Evolutionary conservation across 1,140 invertebrate species (phyloP), one percentile per base, ranked within the genome.

Genomic region (Drosophila eugracilis): DNA sequence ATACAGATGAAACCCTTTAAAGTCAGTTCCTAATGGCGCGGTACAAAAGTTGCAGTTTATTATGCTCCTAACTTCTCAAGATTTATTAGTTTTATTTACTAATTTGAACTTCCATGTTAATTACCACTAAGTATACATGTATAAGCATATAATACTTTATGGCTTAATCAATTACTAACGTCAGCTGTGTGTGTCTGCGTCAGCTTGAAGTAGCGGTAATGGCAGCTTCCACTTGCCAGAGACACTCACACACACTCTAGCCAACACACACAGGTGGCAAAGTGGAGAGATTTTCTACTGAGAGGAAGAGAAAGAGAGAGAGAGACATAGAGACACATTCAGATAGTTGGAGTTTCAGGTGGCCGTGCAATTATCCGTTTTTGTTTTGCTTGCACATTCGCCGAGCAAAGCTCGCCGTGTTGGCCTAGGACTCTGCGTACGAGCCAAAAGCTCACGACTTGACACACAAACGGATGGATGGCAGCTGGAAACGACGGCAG

Each of bases 331-430:
- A 42, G 45, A 39, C n/a, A 37, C 41, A 19, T 10, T 28, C n/a
- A 34, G 42, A 72, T 32, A 65, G 58, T 58, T 42, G 36, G 44
- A 52, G 63, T 72, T 72, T 57, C 59, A 75, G 66, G 80, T 75
- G 73, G 62, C 63, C 53, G n/a, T 88, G 83, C 83, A 83, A 88
- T 86, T 86, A 88, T 86, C 58, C 30, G 83, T 88, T 86, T 72
- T 86, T 86, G 83, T 86, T 86, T 86, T 86, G 83, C 55, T 83
- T 75, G 26, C 78, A 32, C 45, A 72, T 86, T 86, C 83, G 83
- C 41, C 75, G 73, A 54, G 44, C 24, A 80, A 81, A 88, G 83
- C 81, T 86, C 72, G 52, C 30, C 50, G 58, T 85, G 81, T 86
- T 88, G 78, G 81, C 83, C 81, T 88, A 86, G 81, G 81, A 85